Percentiles rank a stretch among this genome's conserved stretches.
These are phyloP conservation scores for Rafetus swinhoei DNA, from an alignment of 2,113 vertebrate genomes.

Conservation along the genomic window DNA sequence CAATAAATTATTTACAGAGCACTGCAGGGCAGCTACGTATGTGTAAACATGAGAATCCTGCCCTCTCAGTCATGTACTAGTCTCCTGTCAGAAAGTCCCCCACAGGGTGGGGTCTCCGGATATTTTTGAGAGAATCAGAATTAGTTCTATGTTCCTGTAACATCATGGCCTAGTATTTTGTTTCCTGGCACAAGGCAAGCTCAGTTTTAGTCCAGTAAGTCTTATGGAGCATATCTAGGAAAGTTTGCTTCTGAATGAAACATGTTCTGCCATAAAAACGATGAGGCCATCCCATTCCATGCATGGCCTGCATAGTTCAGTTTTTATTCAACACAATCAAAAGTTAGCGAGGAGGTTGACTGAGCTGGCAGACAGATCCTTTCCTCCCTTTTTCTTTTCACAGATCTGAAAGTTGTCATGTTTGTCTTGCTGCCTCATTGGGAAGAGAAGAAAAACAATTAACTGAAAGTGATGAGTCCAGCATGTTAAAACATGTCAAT, in stretches of 20 bases:
- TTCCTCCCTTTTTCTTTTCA: neutral
- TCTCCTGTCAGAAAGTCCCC: neutral
- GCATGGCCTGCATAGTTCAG: neutral
- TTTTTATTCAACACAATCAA: neutral
- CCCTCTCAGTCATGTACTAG: neutral
- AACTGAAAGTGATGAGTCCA: constrained; percentile 6
- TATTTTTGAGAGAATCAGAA: neutral
- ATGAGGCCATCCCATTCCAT: neutral
- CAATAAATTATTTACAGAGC: neutral
- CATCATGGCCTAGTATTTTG: neutral
- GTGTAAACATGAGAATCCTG: neutral
- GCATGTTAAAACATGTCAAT: constrained; percentile 1
- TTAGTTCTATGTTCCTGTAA: neutral
- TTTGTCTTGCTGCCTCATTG: constrained; percentile 27
- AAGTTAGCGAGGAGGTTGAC: neutral
- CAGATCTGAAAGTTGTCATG: neutral
- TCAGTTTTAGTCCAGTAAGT: neutral
- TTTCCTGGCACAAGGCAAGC: neutral
- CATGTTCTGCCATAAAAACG: neutral
- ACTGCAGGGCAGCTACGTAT: neutral
- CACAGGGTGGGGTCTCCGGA: neutral
- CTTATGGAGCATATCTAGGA: neutral
- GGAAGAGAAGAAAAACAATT: neutral
- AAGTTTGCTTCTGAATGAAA: neutral
- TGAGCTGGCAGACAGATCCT: neutral